Conservation (phyloP, 92 coral and sea anemone genomes). For the Porites divaricata region DNA sequence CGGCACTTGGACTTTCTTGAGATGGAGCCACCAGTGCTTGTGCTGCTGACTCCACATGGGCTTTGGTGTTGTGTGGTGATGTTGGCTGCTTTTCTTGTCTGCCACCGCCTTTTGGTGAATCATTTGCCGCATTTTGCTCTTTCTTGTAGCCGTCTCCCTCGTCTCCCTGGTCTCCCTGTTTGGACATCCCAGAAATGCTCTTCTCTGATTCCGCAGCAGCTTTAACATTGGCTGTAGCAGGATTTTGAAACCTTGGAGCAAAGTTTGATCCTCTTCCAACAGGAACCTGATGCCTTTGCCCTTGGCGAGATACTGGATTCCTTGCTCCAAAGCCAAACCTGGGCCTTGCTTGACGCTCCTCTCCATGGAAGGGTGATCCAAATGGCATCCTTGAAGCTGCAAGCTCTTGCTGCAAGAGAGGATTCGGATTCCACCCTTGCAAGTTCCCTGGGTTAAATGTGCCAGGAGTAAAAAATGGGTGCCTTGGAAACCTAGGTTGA, state of each 20-base stretch:
- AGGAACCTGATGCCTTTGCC: background rate
- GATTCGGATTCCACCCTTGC: background rate
- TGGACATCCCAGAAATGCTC: background rate
- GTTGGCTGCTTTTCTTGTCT: background rate
- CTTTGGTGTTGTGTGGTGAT: background rate
- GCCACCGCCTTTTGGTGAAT: background rate
- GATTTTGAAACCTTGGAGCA: conserved; percentile 22
- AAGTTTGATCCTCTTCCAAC: background rate
- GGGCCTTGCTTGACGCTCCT: background rate
- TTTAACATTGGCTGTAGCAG: background rate
- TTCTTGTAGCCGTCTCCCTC: background rate
- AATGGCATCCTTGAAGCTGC: conserved; percentile 4
- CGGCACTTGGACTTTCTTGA: too few species aligned
- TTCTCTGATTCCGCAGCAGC: background rate
- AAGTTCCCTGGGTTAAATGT: conserved; percentile 4
- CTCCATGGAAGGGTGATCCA: conserved; percentile 10
- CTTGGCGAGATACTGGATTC: background rate
- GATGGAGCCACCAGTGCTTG: background rate
- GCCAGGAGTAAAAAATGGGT: conserved; percentile 18
- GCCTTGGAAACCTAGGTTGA: conserved; percentile 17
- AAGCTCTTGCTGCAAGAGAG: conserved; percentile 27
- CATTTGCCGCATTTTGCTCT: background rate
- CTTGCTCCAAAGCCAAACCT: conserved; percentile 3
- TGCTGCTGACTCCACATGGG: background rate
- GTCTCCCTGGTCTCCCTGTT: too few species aligned